phyloP scores from a whole-genome alignment of 2,113 vertebrate species.

The Apteryx mantelli region DNA sequence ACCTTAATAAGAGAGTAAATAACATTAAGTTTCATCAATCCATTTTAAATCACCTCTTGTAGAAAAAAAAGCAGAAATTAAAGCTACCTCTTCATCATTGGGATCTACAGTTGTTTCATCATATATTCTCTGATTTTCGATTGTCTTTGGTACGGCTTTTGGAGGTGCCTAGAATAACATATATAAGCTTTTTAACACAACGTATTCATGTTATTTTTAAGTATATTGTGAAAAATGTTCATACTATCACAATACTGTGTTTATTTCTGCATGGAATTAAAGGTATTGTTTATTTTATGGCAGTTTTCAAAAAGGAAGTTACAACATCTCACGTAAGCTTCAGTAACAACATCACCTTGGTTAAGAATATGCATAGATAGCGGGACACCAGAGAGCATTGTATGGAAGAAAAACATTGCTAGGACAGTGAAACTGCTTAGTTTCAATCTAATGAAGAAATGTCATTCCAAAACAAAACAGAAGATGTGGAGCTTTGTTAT shows the following conservation, averaged over 20 bases:
- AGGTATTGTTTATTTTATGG: not conserved
- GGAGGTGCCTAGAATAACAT: slow-evolving; percentile 87
- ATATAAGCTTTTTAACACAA: not conserved
- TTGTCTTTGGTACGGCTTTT: slow-evolving; percentile 94
- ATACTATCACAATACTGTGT: rapidly evolving
- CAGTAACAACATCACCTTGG: not conserved
- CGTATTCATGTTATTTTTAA: not conserved
- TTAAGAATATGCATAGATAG: not conserved
- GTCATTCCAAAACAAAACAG: not conserved
- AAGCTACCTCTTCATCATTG: slow-evolving; percentile 92
- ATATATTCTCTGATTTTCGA: slow-evolving; percentile 94
- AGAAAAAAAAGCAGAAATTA: not conserved
- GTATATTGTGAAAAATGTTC: not conserved
- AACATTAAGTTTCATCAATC: not conserved
- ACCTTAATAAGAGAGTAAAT: not conserved
- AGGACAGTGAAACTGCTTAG: not conserved
- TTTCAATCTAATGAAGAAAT: not conserved
- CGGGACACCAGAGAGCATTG: not conserved
- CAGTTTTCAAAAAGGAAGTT: not conserved
- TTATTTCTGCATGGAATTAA: not conserved
- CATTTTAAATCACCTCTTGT: not conserved
- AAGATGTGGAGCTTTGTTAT: not conserved
- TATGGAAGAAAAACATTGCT: not conserved
- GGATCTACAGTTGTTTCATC: slow-evolving; percentile 96
- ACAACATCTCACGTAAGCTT: not conserved